phyloP scores from a whole-genome alignment of 2,797 vertebrate species.

The Eospalax fontanierii region DNA sequence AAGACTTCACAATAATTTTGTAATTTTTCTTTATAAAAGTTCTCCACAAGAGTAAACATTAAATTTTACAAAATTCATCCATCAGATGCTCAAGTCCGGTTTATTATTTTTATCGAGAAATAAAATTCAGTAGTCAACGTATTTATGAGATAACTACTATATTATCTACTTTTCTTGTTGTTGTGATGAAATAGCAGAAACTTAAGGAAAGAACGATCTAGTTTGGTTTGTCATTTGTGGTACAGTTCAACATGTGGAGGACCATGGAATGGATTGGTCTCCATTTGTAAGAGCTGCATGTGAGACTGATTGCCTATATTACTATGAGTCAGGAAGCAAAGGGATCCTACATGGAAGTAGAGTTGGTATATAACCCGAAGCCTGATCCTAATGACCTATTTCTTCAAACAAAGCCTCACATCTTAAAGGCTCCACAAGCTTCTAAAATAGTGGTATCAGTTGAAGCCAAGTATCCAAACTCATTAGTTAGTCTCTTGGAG shows the following conservation, averaged over 20 bases:
- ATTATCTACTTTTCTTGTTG: not conserved
- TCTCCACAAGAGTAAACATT: not conserved
- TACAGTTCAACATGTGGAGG: no score
- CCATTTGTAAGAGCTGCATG: not conserved
- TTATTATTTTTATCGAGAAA: not conserved
- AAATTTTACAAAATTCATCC: not conserved
- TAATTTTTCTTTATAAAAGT: not conserved
- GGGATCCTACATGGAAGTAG: not conserved
- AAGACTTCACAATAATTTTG: not conserved
- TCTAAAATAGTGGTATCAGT: not conserved
- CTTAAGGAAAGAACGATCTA: not conserved
- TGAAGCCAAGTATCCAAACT: not conserved
- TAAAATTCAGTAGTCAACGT: constrained; percentile 33
- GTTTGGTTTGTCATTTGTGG: not conserved
- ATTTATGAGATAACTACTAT: not conserved
- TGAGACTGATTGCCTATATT: not conserved
- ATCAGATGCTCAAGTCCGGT: constrained; percentile 25
- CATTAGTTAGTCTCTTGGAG: not conserved
- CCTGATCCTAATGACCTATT: not conserved
- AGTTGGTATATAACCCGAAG: not conserved
- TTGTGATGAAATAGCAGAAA: not conserved
- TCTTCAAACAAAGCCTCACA: not conserved
- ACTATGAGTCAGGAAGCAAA: not conserved
- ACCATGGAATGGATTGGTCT: not conserved
- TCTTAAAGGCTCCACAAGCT: not conserved